phyloP scores from a whole-genome alignment of 2,888 invertebrate species.

The Plagodis dolabraria region DNA sequence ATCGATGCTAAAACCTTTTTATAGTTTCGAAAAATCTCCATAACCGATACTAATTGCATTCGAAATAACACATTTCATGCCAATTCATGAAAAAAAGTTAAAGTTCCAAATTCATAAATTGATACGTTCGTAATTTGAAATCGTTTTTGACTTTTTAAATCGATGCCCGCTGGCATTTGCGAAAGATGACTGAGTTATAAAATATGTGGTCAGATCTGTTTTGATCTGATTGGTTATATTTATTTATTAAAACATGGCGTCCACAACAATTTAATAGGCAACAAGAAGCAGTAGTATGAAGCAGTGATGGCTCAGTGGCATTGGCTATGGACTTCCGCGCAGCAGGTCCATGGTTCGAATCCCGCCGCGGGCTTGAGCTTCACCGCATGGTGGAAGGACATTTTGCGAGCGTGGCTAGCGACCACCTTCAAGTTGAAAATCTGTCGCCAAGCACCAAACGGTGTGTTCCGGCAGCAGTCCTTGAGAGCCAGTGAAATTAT shows the following conservation, averaged over 20 bases:
- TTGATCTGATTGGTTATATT: neutral
- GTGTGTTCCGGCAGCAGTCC: too few relatives aligned
- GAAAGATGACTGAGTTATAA: slow-evolving; percentile 16
- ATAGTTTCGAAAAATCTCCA: slow-evolving; percentile 27
- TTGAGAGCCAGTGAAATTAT: too few relatives aligned
- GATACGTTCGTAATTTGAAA: slow-evolving; percentile 67
- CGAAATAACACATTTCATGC: slow-evolving; percentile 47
- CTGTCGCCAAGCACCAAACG: too few relatives aligned
- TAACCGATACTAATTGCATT: neutral
- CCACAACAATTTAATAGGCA: too few relatives aligned
- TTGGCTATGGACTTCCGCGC: too few relatives aligned
- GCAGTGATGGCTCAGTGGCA: too few relatives aligned
- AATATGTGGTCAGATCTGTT: neutral
- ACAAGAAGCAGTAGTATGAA: too few relatives aligned
- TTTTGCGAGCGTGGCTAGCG: too few relatives aligned
- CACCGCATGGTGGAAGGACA: too few relatives aligned
- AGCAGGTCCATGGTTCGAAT: too few relatives aligned
- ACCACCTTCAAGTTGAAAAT: too few relatives aligned
- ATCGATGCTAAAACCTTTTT: slow-evolving; percentile 31
- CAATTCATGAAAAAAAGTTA: slow-evolving; percentile 44
- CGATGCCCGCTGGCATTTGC: slow-evolving; percentile 28
- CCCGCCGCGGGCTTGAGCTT: too few relatives aligned
- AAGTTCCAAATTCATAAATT: slow-evolving; percentile 57
- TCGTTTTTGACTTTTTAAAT: slow-evolving; percentile 49
- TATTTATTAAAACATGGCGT: neutral